Percentiles rank a stretch among this genome's conserved stretches.
phyloP scores from a whole-genome alignment of 37 sponge, comb jelly and placozoan species.

The Mnemiopsis leidyi region DNA sequence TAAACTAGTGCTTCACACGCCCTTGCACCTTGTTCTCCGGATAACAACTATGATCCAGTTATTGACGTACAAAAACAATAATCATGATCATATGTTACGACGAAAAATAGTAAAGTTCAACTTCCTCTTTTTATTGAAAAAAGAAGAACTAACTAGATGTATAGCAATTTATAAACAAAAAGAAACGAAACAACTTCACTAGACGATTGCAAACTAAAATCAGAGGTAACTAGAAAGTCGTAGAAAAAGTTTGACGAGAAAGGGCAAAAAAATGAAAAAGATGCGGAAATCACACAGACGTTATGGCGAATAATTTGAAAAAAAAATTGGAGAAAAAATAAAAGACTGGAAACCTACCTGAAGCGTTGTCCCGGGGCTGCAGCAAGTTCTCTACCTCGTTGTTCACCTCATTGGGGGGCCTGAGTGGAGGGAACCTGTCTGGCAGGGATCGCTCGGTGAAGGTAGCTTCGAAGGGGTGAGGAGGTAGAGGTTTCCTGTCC shows the following conservation, averaged over 20 bases:
- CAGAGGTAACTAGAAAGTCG: too few relatives aligned
- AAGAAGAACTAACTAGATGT: neutral
- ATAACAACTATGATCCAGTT: neutral
- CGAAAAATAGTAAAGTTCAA: too few relatives aligned
- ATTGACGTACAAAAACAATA: neutral
- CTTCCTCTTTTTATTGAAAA: too few relatives aligned
- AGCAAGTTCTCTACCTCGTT: neutral
- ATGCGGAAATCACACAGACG: too few relatives aligned
- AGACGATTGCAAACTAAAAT: too few relatives aligned
- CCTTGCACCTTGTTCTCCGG: neutral
- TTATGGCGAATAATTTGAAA: too few relatives aligned
- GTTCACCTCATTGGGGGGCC: neutral
- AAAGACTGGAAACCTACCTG: neutral
- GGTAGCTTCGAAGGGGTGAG: constrained; percentile 24
- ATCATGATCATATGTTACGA: neutral
- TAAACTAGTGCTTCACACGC: too few relatives aligned
- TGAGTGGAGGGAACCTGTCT: neutral
- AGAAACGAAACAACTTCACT: neutral
- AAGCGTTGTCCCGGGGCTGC: neutral
- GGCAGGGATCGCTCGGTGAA: neutral
- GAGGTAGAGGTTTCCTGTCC: neutral
- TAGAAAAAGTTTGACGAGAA: too few relatives aligned
- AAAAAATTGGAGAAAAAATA: too few relatives aligned
- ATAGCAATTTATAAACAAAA: neutral
- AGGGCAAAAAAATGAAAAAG: too few relatives aligned